Base-by-base conservation (phyloP, 2,113 vertebrate genomes). In the Microcebus tavaratra region DNA sequence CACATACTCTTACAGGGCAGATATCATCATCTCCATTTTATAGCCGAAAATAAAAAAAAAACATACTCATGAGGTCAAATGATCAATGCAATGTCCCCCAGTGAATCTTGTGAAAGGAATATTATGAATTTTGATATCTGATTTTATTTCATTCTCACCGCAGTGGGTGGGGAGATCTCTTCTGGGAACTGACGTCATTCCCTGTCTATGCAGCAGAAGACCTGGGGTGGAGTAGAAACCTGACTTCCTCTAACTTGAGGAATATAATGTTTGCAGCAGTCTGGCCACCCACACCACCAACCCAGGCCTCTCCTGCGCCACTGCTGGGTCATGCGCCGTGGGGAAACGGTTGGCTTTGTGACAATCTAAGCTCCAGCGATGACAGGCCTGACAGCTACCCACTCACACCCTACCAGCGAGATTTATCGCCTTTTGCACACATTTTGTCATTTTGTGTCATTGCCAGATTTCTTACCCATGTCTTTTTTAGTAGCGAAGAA, bases 401-500 rank as follows among this genome's bases (percentile, higher is more conserved):
- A 39, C 31, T 34, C 36, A 61, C 34, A 18, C 39, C 50, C 65
- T 53, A 65, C 45, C n/a, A 8, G 31, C 61, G 29, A 90, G 27
- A 68, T 45, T 25, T 65, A 21, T 73, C 9, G 0, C 89, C 85
- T 72, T 9, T 14, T 29, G 48, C 75, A 63, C 67, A 55, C n/a
- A 81, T 42, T 42, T 42, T 42, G 42, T 42, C 36, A 31, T 85
- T 84, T 79, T 59, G 7, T 75, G 29, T 82, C 42, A 70, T 45
- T 57, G 79, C 48, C 78, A 67, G 65, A 27, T 78, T 67, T 94
- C 90, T 79, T 29, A 8, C 70, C 78, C 18, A 6, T 65, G 25
- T 84, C 59, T 84, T 91, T 68, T 90, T 80, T 20, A n/a, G 5
- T 70, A 90, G 72, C 34, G 42, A 91, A 88, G 53, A 91, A 86